Evolutionary conservation across 2,888 invertebrate species (phyloP).

Genomic region (Mesorhabditis belari): DNA sequence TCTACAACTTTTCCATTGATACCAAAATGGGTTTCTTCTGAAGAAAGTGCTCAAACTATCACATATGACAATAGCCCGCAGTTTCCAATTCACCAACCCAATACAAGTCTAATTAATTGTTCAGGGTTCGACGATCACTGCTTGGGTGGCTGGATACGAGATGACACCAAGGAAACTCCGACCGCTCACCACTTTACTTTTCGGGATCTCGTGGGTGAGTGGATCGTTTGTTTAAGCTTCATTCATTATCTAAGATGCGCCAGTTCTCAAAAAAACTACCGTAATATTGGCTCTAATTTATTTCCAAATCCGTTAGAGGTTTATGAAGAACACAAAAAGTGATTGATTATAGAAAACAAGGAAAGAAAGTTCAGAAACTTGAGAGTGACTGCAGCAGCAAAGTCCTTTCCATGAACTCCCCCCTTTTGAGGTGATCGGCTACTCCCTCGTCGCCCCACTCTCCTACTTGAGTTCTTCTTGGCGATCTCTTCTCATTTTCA

Average conservation of each 20-base stretch:
- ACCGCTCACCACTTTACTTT: neutral
- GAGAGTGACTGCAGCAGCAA: too few species aligned
- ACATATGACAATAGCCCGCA: neutral
- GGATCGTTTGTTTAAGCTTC: too few species aligned
- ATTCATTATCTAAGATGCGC: too few species aligned
- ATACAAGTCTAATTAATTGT: neutral
- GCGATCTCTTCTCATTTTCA: neutral
- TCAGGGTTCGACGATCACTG: neutral
- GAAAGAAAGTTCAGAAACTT: too few species aligned
- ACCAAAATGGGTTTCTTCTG: too few species aligned
- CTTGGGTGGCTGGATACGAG: conserved; percentile 1
- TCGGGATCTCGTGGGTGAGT: neutral
- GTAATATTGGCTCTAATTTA: too few species aligned
- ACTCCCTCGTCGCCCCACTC: neutral
- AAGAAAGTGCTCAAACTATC: neutral
- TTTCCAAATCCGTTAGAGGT: too few species aligned
- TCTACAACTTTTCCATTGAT: too few species aligned
- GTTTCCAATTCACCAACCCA: neutral
- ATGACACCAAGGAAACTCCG: neutral
- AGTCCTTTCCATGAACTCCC: too few species aligned
- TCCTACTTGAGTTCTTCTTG: neutral
- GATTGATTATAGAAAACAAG: too few species aligned
- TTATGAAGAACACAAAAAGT: too few species aligned
- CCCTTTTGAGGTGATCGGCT: neutral
- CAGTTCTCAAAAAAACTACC: too few species aligned